Percentiles rank a stretch among this genome's conserved stretches.
Evolutionary conservation across 2,888 invertebrate species (phyloP).

Genomic region (Cylindroiulus punctatus): DNA sequence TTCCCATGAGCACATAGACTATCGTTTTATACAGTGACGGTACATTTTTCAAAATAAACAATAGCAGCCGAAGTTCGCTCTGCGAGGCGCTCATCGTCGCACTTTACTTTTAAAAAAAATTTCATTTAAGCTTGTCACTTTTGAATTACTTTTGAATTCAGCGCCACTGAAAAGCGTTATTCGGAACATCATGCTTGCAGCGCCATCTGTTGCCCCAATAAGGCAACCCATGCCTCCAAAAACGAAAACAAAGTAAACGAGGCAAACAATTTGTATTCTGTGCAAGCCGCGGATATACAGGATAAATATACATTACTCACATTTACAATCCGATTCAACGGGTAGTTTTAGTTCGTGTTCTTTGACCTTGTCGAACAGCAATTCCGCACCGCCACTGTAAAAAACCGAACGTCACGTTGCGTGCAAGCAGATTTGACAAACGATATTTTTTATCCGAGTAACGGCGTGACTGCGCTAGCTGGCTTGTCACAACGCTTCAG

Average conservation of each 20-base stretch:
- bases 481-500: neutral
- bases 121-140: too few relatives aligned
- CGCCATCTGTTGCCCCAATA: neutral
- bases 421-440: neutral
- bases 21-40: too few relatives aligned
- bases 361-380: constrained; percentile 86
- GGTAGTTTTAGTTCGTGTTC: constrained; percentile 76
- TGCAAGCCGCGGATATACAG: too few relatives aligned
- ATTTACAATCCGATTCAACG: constrained; percentile 60
- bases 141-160: too few relatives aligned
- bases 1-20: too few relatives aligned
- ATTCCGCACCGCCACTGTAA: constrained; percentile 87
- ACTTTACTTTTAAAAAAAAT: too few relatives aligned
- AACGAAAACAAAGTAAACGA: neutral
- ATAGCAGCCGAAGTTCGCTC: too few relatives aligned
- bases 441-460: neutral
- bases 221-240: neutral
- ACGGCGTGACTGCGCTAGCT: neutral
- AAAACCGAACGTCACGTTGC: neutral
- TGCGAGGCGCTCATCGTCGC: too few relatives aligned
- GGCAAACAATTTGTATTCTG: too few relatives aligned
- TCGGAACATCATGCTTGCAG: neutral
- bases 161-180: neutral
- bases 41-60: too few relatives aligned
- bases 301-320: neutral